Percentiles rank a stretch among this genome's conserved stretches.
Conservation (phyloP, 2,797 vertebrate genomes). For the Muscicapa comitata region DNA sequence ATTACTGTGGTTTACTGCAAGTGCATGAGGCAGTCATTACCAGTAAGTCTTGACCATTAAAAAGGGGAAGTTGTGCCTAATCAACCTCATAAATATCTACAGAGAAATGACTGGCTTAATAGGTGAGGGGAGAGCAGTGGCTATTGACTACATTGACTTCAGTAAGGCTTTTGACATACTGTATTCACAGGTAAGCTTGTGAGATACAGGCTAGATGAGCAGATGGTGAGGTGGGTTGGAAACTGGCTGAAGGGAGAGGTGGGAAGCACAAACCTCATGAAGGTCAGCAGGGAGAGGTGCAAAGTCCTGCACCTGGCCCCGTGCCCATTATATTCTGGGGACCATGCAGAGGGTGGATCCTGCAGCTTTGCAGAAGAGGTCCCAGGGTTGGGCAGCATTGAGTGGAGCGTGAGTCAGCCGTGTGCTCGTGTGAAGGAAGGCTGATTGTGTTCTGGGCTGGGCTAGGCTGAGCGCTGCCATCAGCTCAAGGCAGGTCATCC, state of each 20-base stretch:
- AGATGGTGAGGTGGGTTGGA: not conserved
- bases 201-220: not conserved
- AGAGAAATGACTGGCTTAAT: not conserved
- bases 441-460: not conserved
- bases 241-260: not conserved
- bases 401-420: accelerated
- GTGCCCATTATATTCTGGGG: too few relatives aligned
- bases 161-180: not conserved
- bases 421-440: not conserved
- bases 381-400: not conserved
- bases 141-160: not conserved
- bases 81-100: not conserved
- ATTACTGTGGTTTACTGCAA: not conserved
- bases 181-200: not conserved
- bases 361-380: too few relatives aligned
- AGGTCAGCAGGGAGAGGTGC: not conserved
- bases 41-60: not conserved
- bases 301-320: not conserved
- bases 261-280: not conserved
- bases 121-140: not conserved
- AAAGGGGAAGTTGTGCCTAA: not conserved
- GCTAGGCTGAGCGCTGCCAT: not conserved
- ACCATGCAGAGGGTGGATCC: too few relatives aligned
- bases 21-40: not conserved
- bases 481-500: not conserved